Base-by-base conservation (phyloP, 2,113 vertebrate species). In the Cariama cristata region DNA sequence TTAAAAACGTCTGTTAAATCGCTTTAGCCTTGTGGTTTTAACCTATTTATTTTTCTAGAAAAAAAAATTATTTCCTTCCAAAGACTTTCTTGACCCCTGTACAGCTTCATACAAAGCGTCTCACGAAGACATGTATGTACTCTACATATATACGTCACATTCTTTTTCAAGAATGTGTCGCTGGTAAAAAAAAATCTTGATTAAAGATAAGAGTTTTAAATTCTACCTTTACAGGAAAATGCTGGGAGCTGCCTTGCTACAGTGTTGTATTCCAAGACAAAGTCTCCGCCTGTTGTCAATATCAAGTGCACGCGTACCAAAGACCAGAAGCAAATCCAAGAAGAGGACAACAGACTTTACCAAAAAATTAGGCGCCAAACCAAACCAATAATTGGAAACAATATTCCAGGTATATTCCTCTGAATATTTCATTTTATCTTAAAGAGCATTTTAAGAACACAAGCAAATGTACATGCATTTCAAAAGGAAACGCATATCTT, bases 321-420 rank as follows among this genome's bases (percentile, higher is more conserved):
- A 14, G 97, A 96, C 35, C 40, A 91, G 64, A 66, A 55, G 35
- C 60, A 94, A 71, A 89, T 67, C 21, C 83, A 84, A 12, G 68
- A 96, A 8, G 92, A 98, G 27, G 98, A 98, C 76, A 81, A 80
- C 11, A 89, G 26, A 45, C 38, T 99, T 32, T 98, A 98, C 79
- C 77, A 81, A 68, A 91, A 91, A 27, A 53, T 98, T 14, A 97
- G 86, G 92, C 96, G 91, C 12, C 93, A 94, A 50, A 93, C 33
- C 49, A 90, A 27, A 38, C 96, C 97, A 6, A 44, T 97, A 82
- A 84, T 14, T 8, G 90, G 26, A 8, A 71, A 18, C 67, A 72
- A 89, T 50, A 98, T 98, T 58, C 98, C 98, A 95, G 98, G 98
- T 98, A 98, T 1, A 50, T 56, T 47, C 30, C 75, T 86, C 42